These are phyloP conservation scores for Herpailurus yagouaroundi DNA, from an alignment of 2,113 vertebrate genomes.

Conservation along the genomic window DNA sequence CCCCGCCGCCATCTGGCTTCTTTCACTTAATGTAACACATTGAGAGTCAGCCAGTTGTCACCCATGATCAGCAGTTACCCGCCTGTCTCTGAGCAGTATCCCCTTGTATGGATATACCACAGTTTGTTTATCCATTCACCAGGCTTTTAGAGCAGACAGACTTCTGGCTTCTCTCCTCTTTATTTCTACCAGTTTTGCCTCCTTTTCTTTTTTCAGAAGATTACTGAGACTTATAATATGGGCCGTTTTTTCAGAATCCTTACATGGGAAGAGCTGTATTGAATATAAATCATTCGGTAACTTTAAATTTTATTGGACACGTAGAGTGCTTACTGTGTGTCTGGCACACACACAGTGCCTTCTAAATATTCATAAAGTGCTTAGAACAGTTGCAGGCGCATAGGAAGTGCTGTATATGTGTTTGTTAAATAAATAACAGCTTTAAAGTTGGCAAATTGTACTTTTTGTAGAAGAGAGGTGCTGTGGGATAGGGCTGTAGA, in stretches of 20 bases:
- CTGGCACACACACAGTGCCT: background rate
- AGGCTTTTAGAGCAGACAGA: background rate
- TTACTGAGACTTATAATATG: background rate
- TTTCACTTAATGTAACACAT: background rate
- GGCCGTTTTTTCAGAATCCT: background rate
- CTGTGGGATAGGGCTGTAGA: background rate
- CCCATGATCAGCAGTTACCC: rapidly evolving
- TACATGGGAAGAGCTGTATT: background rate
- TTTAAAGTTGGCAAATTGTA: background rate
- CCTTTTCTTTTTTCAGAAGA: background rate
- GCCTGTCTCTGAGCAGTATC: background rate
- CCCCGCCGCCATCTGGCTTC: background rate
- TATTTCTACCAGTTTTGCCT: background rate
- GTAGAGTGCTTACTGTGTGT: background rate
- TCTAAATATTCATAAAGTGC: background rate
- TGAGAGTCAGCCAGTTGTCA: background rate
- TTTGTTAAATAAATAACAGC: background rate
- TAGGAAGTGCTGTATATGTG: background rate
- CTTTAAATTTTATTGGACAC: background rate
- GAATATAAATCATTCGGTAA: background rate
- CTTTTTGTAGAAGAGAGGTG: background rate
- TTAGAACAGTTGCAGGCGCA: background rate
- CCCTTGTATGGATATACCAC: background rate
- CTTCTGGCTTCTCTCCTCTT: background rate
- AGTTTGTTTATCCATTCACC: background rate